These are phyloP conservation scores for Antheraea mylitta DNA, from an alignment of 1,140 invertebrate species.

Conservation along the genomic window DNA sequence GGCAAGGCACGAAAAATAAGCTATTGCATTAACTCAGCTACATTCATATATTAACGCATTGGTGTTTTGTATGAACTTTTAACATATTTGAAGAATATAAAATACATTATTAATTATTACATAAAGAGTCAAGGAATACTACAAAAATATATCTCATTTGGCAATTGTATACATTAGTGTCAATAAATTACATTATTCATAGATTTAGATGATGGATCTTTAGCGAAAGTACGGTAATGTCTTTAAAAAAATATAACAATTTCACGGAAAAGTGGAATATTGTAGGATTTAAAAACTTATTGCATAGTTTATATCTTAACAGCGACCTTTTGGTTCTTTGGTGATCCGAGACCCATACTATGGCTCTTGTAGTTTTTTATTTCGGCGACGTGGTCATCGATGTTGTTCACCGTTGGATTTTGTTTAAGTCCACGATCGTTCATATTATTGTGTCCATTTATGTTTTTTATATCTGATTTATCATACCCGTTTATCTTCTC, in stretches of 20 bases:
- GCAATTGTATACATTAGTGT: slow-evolving; percentile 52
- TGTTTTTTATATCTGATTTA: slow-evolving; percentile 19
- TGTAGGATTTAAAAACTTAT: slow-evolving; percentile 48
- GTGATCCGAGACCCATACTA: slow-evolving; percentile 53
- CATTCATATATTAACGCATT: slow-evolving; percentile 27
- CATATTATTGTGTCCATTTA: slow-evolving; percentile 27
- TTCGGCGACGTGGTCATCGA: slow-evolving; percentile 29
- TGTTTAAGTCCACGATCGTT: slow-evolving; percentile 24
- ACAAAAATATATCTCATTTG: slow-evolving; percentile 74
- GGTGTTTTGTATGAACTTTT: slow-evolving; percentile 32
- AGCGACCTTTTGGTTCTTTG: slow-evolving; percentile 71
- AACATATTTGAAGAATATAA: slow-evolving; percentile 38
- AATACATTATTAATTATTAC: slow-evolving; percentile 37
- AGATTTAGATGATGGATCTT: slow-evolving; percentile 17
- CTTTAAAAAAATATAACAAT: slow-evolving; percentile 17
- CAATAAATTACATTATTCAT: slow-evolving; percentile 38
- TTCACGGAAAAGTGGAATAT: slow-evolving; percentile 50
- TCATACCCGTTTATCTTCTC: slow-evolving; percentile 21
- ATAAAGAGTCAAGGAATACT: slow-evolving; percentile 48
- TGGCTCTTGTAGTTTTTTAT: slow-evolving; percentile 39
- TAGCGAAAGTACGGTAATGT: slow-evolving; percentile 8
- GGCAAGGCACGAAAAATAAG: slow-evolving; percentile 63
- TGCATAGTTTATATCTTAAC: slow-evolving; percentile 57
- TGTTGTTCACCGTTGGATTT: slow-evolving; percentile 21
- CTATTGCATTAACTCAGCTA: slow-evolving; percentile 23